Base-by-base conservation (phyloP, 2,113 vertebrate species). In the Hippocampus zosterae region DNA sequence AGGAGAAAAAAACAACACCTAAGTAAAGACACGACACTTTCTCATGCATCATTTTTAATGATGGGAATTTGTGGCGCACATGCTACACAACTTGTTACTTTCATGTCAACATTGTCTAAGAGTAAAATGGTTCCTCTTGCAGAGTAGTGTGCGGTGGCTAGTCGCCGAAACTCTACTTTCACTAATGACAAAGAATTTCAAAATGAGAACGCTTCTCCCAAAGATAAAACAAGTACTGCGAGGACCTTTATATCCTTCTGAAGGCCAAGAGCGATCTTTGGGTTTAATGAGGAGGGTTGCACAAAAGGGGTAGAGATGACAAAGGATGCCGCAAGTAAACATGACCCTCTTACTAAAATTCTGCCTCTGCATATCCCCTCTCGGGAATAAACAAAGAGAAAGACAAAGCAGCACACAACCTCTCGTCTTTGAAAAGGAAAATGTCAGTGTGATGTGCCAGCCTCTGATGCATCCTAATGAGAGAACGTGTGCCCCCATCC, bases 381-480 rank as follows among this genome's bases (percentile, higher is more conserved):
- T 56, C 68, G 68, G 81, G 79, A 87, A 80, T 70, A 87, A 86
- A 90, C 69, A 77, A 68, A 79, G 57, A 70, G 61, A 69, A 66
- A 80, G 70, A 75, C 71, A 81, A 79, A 84, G 60, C 72, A 27
- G 67, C 70, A 72, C 76, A 74, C 53, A 70, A 82, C 33, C 78
- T 48, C 68, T 18, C 42, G 69, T 67, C 82, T 77, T 76, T 67
- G 64, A 69, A 68, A 53, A 77, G 77, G 74, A 78, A 73, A 82
- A 83, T 88, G 85, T 83, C 85, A 87, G 72, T 63, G 66, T 89
- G 89, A 89, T 50, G 65, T 79, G 84, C 81, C 80, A 77, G 71
- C 77, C 62, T 72, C 81, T 89, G 88, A 89, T 89, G 83, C 55
- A 71, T 83, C 84, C 85, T 90, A 90, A 90, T 88, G 85, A 91